These are phyloP conservation scores for Lophius americanus DNA, from an alignment of 2,797 vertebrate genomes.

Conservation along the genomic window DNA sequence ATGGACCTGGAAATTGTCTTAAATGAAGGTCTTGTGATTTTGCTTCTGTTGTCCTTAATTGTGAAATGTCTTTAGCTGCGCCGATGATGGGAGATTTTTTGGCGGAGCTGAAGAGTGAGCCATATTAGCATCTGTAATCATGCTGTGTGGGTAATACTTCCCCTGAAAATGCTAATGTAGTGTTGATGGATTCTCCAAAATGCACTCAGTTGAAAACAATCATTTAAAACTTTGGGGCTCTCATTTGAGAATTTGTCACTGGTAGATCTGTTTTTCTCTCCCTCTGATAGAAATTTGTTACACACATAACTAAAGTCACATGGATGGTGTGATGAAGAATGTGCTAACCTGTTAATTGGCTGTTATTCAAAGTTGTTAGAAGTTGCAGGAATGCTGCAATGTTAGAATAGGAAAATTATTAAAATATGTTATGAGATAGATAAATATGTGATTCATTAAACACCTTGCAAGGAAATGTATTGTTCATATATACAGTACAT, in stretches of 20 bases:
- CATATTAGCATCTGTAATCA: constrained; percentile 27
- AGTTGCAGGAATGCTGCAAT: constrained; percentile 13
- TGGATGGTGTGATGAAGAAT: not conserved
- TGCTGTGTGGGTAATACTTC: constrained; percentile 30
- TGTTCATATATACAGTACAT: no score
- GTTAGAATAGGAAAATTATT: no score
- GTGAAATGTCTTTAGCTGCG: constrained; percentile 20
- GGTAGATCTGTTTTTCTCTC: not conserved
- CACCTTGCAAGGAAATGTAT: no score
- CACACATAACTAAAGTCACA: not conserved
- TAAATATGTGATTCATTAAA: constrained; percentile 2
- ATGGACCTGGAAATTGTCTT: constrained; percentile 16
- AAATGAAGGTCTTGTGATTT: constrained; percentile 21
- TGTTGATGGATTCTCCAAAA: constrained; percentile 29
- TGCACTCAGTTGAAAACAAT: not conserved
- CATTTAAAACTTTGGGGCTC: not conserved
- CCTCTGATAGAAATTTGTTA: not conserved
- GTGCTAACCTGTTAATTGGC: constrained; percentile 51
- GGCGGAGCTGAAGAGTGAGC: constrained; percentile 12
- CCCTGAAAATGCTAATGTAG: constrained; percentile 51
- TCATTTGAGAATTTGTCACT: not conserved
- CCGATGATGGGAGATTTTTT: constrained; percentile 10
- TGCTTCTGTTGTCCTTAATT: constrained; percentile 6
- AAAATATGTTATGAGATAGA: not conserved
- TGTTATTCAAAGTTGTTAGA: constrained; percentile 29